Evolutionary conservation across 2,797 vertebrate genomes (phyloP).

Genomic region (Chloroceryle amazona): DNA sequence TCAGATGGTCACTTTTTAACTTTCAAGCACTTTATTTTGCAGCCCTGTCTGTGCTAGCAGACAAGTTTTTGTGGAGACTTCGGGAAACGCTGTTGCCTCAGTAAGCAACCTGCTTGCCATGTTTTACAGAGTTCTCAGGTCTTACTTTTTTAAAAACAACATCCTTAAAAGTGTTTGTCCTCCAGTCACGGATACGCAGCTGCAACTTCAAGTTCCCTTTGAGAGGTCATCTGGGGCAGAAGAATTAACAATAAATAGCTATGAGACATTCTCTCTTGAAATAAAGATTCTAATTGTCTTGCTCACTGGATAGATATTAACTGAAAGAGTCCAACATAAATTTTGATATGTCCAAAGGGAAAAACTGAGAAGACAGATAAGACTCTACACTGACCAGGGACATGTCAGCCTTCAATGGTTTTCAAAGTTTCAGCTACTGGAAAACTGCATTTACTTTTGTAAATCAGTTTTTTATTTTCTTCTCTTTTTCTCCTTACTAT

Average conservation of each 20-base stretch:
- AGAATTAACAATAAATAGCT: neutral
- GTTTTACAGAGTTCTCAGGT: neutral
- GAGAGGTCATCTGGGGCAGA: neutral
- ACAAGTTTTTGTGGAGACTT: neutral
- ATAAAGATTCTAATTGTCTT: neutral
- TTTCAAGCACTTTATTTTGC: neutral
- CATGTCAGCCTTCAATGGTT: neutral
- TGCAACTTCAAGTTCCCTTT: neutral
- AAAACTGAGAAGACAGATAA: neutral
- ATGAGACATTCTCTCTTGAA: neutral
- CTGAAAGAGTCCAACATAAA: neutral
- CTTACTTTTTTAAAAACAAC: neutral
- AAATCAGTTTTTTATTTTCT: neutral
- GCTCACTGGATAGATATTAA: neutral
- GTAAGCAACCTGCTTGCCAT: neutral
- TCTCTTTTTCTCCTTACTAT: neutral
- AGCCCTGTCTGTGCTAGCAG: neutral
- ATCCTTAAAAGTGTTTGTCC: neutral
- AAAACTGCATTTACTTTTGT: neutral
- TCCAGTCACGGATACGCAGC: neutral
- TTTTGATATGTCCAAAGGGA: neutral
- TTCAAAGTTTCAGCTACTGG: neutral
- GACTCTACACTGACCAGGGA: neutral
- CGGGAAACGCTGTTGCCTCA: neutral
- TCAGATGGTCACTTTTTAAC: constrained; percentile 34